Base-by-base conservation (phyloP, 2,888 invertebrate genomes). In the Plemyria rubiginata region DNA sequence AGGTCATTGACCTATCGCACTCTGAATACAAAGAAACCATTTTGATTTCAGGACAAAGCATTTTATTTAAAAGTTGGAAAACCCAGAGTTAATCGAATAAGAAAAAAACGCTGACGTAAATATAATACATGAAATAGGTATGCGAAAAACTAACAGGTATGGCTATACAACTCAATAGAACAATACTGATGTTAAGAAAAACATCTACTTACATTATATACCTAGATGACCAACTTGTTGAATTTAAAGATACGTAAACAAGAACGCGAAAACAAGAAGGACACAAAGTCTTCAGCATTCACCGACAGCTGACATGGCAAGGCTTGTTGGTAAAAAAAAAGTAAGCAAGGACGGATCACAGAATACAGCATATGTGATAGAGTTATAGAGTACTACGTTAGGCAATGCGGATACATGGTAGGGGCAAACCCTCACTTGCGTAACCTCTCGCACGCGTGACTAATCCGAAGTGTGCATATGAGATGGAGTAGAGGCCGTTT, bases 371-470 rank as follows among this genome's bases (percentile, higher is more conserved):
- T 61, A 70, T 70, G 41, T 48, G 51, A 11, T 29, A 46, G 46
- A 9, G 12, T 40, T 54, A 46, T 22, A 22, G 50, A 57, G 45
- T 50, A 48, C 48, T 57, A 62, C 59, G 63, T 82, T 78, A 75
- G 70, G 76, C 79, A 81, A 84, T 65, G 68, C 77, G 75, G 79
- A 76, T 73, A 73, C 76, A 70, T 72, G 73, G 74, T 71, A 76
- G 80, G 79, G 84, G 83, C 81, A 78, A 80, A 75, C 81, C 83
- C 78, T 74, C 74, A 74, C 76, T 83, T 81, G 80, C 78, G 77
- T 77, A 80, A 82, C 76, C 73, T 69, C 73, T 70, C 66, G 77
- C 76, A 71, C 66, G 77, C 76, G 76, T 86, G 85, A 86, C 81
- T 86, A 84, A 86, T 77, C 70, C 70, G 67, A 73, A 76, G 76